Conservation (phyloP, 2,888 invertebrate genomes). For the Torymus auratus region DNA sequence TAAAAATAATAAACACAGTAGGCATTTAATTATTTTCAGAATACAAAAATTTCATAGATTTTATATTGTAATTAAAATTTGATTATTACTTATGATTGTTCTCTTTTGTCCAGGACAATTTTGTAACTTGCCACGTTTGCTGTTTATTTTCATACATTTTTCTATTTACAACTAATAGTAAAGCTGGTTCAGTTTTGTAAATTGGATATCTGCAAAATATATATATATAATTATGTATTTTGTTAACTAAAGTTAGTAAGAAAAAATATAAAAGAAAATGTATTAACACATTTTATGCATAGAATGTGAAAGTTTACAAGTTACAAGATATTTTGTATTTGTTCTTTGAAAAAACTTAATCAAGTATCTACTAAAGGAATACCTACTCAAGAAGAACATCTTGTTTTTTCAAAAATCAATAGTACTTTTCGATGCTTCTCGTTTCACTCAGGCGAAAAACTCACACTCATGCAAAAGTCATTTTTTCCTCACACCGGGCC, state of each 20-base stretch:
- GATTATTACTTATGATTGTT: slow-evolving; percentile 71
- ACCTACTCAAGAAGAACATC: no score
- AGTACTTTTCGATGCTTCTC: no score
- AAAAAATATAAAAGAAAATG: no score
- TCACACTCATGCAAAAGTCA: no score
- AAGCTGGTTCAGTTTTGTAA: slow-evolving; percentile 73
- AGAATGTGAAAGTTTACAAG: no score
- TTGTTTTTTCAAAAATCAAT: no score
- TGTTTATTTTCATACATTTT: slow-evolving; percentile 63
- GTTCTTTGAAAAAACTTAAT: no score
- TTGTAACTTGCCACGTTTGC: slow-evolving; percentile 72
- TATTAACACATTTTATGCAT: no score
- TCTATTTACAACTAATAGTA: slow-evolving; percentile 69
- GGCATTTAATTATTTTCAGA: neutral
- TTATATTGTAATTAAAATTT: slow-evolving; percentile 4
- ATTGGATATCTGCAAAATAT: slow-evolving; percentile 67
- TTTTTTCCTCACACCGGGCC: no score
- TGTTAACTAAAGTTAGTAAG: neutral
- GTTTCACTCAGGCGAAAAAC: no score
- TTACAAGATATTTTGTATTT: no score
- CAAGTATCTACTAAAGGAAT: no score
- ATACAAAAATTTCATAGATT: slow-evolving; percentile 24
- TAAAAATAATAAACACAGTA: slow-evolving; percentile 47
- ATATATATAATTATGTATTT: neutral
- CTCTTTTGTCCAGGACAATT: slow-evolving; percentile 72